Evolutionary conservation across 1,140 invertebrate genomes (phyloP).

Genomic region (Eurosta solidaginis): DNA sequence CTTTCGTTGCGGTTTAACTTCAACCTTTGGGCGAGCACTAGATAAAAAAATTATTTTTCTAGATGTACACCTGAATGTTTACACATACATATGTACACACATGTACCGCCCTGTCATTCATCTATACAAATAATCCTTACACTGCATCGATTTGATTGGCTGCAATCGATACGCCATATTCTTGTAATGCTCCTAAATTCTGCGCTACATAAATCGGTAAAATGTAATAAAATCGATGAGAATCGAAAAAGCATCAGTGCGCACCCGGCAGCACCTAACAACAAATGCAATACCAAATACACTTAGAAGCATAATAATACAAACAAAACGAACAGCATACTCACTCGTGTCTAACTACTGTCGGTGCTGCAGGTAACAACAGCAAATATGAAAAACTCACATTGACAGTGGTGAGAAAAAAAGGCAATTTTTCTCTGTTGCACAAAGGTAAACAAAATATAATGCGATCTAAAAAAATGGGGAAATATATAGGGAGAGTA

Average conservation of each 20-base stretch:
- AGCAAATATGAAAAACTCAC: not conserved
- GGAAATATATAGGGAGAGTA: too few species aligned
- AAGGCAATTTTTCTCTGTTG: constrained; percentile 1
- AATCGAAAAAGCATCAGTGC: too few species aligned
- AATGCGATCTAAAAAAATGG: too few species aligned
- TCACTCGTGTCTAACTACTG: not conserved
- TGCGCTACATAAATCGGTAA: not conserved
- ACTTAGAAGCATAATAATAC: not conserved
- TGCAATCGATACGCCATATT: not conserved
- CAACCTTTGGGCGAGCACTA: too few species aligned
- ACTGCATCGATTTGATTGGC: constrained; percentile 16
- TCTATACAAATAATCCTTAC: too few species aligned
- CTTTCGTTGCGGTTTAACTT: too few species aligned
- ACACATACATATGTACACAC: not conserved
- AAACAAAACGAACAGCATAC: not conserved
- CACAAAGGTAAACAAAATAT: not conserved
- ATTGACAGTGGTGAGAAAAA: not conserved
- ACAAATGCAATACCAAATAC: not conserved
- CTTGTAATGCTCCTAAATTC: not conserved
- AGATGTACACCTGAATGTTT: too few species aligned
- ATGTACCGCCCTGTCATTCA: too few species aligned
- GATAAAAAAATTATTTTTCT: too few species aligned
- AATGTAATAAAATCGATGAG: not conserved
- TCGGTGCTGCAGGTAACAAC: not conserved
- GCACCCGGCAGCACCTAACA: not conserved